phyloP scores from a whole-genome alignment of 2,113 vertebrate genomes.

The Pachyramphus minor region DNA sequence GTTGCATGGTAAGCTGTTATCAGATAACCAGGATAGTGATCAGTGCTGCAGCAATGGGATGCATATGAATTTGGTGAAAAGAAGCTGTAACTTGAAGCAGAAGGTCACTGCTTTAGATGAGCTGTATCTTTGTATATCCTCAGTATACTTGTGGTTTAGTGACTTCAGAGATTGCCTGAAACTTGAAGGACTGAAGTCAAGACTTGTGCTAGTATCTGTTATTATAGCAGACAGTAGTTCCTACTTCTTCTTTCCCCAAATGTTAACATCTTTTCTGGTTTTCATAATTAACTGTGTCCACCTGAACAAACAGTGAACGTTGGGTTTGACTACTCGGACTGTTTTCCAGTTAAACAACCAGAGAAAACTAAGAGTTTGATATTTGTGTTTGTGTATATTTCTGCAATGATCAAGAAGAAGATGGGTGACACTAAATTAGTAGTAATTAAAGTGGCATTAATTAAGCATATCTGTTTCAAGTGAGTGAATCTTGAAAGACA shows the following conservation, averaged over 20 bases:
- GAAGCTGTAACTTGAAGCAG: background rate
- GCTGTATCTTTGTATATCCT: background rate
- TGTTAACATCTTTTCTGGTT: background rate
- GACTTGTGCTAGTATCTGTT: background rate
- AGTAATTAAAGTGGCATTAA: slow-evolving; percentile 20
- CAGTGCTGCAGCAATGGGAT: background rate
- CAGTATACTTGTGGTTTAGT: background rate
- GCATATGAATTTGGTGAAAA: background rate
- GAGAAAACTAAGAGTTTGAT: background rate
- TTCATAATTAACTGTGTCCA: background rate
- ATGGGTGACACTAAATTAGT: background rate
- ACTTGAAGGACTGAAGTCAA: background rate
- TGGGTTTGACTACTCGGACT: background rate
- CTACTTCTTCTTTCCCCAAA: background rate
- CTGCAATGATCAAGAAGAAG: background rate
- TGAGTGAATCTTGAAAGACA: background rate
- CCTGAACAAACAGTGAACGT: background rate
- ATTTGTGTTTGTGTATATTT: background rate
- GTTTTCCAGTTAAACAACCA: background rate
- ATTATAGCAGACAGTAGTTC: background rate
- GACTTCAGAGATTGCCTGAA: background rate
- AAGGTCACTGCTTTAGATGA: background rate
- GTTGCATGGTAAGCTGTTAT: background rate
- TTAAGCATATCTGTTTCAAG: slow-evolving; percentile 13
- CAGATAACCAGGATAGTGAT: background rate